These are phyloP conservation scores for Eristalinus aeneus DNA, from an alignment of 2,888 invertebrate genomes.

Conservation along the genomic window DNA sequence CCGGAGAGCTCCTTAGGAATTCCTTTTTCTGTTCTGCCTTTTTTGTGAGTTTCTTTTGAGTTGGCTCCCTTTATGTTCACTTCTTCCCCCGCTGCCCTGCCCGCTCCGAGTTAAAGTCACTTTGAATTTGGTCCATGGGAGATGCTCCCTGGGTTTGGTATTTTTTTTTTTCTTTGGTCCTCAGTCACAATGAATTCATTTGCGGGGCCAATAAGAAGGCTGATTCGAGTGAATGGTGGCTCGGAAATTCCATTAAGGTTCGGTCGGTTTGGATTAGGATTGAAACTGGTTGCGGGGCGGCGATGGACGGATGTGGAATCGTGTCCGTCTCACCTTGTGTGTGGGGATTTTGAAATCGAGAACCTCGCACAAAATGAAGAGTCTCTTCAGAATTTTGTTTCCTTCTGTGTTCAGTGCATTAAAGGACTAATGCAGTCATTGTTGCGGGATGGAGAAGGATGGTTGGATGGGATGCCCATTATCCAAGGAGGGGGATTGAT, in stretches of 20 bases:
- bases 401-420: constrained; percentile 15
- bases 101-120: constrained; percentile 9
- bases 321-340: constrained; percentile 50
- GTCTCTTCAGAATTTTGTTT: background rate
- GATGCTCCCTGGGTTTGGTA: constrained; percentile 16
- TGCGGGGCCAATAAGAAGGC: constrained; percentile 1
- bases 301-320: background rate
- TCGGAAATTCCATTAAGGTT: constrained; percentile 64
- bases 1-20: constrained; percentile 56
- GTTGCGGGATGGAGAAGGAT: too few species aligned
- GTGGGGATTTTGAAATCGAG: constrained; percentile 54
- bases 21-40: constrained; percentile 13
- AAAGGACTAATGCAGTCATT: constrained; percentile 44
- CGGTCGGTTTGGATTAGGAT: constrained; percentile 52
- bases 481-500: too few species aligned
- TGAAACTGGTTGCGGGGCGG: background rate
- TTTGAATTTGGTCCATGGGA: constrained; percentile 28
- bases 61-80: constrained; percentile 8
- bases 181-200: constrained; percentile 29
- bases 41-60: constrained; percentile 16
- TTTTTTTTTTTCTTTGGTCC: background rate
- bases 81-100: constrained; percentile 3
- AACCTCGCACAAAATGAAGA: background rate
- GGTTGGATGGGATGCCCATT: too few species aligned
- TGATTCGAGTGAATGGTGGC: constrained; percentile 42